phyloP scores from a whole-genome alignment of 2,113 vertebrate species.

The Syngnathoides biaculeatus region DNA sequence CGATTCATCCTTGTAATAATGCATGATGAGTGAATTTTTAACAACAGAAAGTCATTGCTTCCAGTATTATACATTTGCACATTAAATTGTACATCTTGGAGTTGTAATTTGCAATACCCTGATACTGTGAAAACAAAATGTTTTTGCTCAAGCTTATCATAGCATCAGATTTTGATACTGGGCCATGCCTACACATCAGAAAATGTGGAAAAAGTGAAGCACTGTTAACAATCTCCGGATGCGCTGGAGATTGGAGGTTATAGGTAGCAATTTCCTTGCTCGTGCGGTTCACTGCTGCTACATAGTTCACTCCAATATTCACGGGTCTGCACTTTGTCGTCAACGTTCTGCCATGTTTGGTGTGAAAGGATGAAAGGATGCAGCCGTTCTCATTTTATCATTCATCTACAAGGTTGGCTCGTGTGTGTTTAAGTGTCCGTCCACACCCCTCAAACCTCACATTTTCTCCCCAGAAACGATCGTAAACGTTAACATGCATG shows the following conservation, averaged over 20 bases:
- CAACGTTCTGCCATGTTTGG: constrained; percentile 36
- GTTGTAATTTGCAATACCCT: too few relatives aligned
- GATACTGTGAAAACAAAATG: too few relatives aligned
- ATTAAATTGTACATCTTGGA: too few relatives aligned
- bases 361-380: constrained; percentile 52
- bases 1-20: too few relatives aligned
- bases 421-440: constrained; percentile 28
- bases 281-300: constrained; percentile 1
- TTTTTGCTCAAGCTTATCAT: too few relatives aligned
- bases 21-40: too few relatives aligned
- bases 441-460: constrained; percentile 33
- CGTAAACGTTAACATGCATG: constrained; percentile 35
- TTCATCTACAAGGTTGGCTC: constrained; percentile 20
- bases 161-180: too few relatives aligned
- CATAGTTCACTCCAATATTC: constrained; percentile 11
- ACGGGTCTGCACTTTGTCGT: not conserved
- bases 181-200: too few relatives aligned
- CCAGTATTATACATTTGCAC: too few relatives aligned
- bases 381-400: constrained; percentile 15
- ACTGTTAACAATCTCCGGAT: too few relatives aligned
- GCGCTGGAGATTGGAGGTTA: not conserved
- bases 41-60: too few relatives aligned
- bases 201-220: too few relatives aligned
- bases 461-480: constrained; percentile 27
- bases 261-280: not conserved